phyloP scores from a whole-genome alignment of 2,797 vertebrate genomes.

The Enteromius radiatus region DNA sequence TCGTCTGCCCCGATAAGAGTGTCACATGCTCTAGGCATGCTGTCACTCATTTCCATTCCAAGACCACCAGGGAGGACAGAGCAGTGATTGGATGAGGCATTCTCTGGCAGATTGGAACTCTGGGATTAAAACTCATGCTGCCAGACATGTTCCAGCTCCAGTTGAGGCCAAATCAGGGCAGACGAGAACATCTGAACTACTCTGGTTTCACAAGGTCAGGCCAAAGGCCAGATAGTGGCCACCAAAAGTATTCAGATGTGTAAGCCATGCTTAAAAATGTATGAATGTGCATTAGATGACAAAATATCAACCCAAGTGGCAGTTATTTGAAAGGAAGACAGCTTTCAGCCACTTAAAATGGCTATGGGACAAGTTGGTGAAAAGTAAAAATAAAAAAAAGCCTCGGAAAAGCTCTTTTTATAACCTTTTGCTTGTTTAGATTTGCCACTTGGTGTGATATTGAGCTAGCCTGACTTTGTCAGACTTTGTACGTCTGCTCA shows the following conservation, averaged over 20 bases:
- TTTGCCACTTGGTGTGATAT: neutral
- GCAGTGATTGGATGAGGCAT: constrained; percentile 66
- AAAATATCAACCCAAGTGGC: neutral
- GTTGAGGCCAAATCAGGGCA: constrained; percentile 34
- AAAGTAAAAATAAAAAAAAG: neutral
- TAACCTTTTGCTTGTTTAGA: neutral
- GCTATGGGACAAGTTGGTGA: neutral
- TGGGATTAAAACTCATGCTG: constrained; percentile 67
- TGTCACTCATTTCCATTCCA: constrained; percentile 70
- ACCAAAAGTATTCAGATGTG: neutral
- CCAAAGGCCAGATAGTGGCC: neutral
- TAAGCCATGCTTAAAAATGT: neutral
- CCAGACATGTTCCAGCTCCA: constrained; percentile 39
- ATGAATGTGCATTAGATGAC: constrained; percentile 11
- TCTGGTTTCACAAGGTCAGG: constrained; percentile 38
- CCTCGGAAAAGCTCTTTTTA: neutral
- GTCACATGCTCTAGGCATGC: constrained; percentile 64
- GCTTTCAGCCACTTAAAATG: constrained; percentile 4
- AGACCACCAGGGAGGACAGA: constrained; percentile 64
- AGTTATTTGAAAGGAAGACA: neutral
- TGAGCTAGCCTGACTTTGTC: too few species aligned
- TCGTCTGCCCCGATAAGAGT: constrained; percentile 56
- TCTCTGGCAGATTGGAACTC: constrained; percentile 68
- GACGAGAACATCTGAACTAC: constrained; percentile 27
- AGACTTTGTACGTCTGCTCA: too few species aligned